Evolutionary conservation across 2,888 invertebrate genomes (phyloP).

Genomic region (Perizoma affinitatum): DNA sequence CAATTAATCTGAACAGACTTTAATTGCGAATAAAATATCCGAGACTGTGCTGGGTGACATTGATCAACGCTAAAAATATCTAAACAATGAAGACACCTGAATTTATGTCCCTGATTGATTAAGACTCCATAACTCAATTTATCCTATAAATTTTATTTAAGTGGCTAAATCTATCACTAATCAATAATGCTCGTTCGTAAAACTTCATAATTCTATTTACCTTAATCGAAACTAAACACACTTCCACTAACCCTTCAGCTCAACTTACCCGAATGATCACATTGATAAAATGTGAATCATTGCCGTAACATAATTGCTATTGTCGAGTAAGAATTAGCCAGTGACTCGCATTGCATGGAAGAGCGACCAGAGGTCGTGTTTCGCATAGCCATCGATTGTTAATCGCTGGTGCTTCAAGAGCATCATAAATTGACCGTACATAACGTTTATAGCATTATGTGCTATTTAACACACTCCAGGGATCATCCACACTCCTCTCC

Average conservation of each 20-base stretch:
- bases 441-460: conserved; percentile 43
- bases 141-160: too few species aligned
- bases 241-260: too few species aligned
- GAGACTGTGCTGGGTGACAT: conserved; percentile 32
- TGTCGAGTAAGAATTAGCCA: conserved; percentile 17
- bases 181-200: too few species aligned
- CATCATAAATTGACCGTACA: conserved; percentile 46
- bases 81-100: conserved; percentile 10
- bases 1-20: conserved; percentile 38
- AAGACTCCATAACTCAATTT: too few species aligned
- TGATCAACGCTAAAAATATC: conserved; percentile 37
- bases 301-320: conserved; percentile 16
- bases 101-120: conserved; percentile 4
- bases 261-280: neutral
- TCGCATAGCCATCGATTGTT: conserved; percentile 23
- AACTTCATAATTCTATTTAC: too few species aligned
- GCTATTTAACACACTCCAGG: conserved; percentile 49
- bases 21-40: conserved; percentile 34
- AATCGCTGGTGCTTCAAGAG: conserved; percentile 33
- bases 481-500: conserved; percentile 44
- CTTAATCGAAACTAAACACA: too few species aligned
- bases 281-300: conserved; percentile 10
- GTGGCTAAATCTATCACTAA: too few species aligned
- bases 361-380: conserved; percentile 22
- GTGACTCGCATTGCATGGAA: conserved; percentile 22